Evolutionary conservation across 2,113 vertebrate species (phyloP).

Genomic region (Phylloscopus trochilus): DNA sequence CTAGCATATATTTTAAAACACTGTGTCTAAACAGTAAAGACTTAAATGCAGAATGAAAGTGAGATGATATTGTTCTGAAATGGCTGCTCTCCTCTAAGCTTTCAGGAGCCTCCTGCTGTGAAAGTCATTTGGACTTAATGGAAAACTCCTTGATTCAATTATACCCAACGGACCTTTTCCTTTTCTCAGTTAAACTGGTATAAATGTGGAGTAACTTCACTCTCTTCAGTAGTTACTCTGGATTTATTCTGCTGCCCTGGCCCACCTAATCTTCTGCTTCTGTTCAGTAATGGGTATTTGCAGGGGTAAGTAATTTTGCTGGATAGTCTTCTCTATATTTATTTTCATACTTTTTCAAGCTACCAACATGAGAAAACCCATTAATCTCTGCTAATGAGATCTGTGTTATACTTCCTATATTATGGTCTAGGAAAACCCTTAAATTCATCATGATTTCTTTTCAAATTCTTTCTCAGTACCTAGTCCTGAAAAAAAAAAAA

Average conservation of each 20-base stretch:
- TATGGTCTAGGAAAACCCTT: neutral
- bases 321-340: neutral
- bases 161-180: constrained; percentile 42
- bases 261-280: neutral
- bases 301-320: neutral
- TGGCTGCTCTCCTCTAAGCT: neutral
- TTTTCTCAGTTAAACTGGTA: constrained; percentile 7
- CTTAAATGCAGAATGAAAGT: neutral
- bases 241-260: constrained; percentile 13
- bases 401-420: neutral
- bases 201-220: constrained; percentile 17
- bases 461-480: neutral
- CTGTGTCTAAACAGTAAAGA: constrained; percentile 5
- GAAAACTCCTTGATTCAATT: constrained; percentile 52
- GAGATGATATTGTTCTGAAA: constrained; percentile 26
- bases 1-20: neutral
- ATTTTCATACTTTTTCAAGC: constrained; percentile 14
- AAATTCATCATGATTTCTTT: neutral
- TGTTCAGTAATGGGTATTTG: neutral
- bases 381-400: neutral
- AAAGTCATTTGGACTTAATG: constrained; percentile 64
- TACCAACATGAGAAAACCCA: neutral
- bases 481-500: neutral
- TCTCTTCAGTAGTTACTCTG: constrained; percentile 4
- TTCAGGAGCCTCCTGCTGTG: constrained; percentile 46